Percentiles rank a stretch among this genome's conserved stretches.
These are phyloP conservation scores for Chirona hameri DNA, from an alignment of 2,888 invertebrate species.

Conservation along the genomic window DNA sequence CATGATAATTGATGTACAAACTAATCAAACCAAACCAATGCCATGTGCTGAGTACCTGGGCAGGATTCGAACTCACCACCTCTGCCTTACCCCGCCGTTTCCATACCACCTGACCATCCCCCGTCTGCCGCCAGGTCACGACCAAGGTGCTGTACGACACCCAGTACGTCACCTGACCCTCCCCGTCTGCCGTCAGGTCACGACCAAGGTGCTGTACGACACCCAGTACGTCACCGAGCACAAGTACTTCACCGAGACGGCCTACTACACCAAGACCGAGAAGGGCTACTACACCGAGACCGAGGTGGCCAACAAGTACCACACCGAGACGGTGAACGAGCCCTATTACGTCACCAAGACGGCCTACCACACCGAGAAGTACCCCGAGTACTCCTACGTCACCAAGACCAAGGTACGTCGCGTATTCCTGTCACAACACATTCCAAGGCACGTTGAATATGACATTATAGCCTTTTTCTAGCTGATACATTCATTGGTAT, in stretches of 20 bases:
- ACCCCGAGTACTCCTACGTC: slow-evolving; percentile 28
- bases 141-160: no score
- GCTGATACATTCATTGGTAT: no score
- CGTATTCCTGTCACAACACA: no score
- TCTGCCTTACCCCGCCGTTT: no score
- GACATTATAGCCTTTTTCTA: no score
- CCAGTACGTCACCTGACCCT: not conserved
- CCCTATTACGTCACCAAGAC: slow-evolving; percentile 27
- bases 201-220: slow-evolving; percentile 36
- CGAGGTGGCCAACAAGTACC: slow-evolving; percentile 26
- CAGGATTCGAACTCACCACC: no score
- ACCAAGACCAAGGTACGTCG: slow-evolving; percentile 25
- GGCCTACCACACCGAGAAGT: slow-evolving; percentile 24
- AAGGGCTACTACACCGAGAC: slow-evolving; percentile 37
- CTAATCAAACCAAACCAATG: no score
- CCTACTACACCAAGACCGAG: slow-evolving; percentile 36
- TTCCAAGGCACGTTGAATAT: no score
- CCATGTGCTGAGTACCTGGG: no score
- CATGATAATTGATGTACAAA: no score
- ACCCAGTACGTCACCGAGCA: slow-evolving; percentile 39
- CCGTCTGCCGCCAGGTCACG: no score
- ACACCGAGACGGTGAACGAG: slow-evolving; percentile 25
- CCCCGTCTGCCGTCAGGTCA: slow-evolving; percentile 10
- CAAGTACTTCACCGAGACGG: slow-evolving; percentile 38
- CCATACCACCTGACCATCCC: no score